Conservation (phyloP, 2,888 invertebrate species). For the Lasioglossum villosulum region DNA sequence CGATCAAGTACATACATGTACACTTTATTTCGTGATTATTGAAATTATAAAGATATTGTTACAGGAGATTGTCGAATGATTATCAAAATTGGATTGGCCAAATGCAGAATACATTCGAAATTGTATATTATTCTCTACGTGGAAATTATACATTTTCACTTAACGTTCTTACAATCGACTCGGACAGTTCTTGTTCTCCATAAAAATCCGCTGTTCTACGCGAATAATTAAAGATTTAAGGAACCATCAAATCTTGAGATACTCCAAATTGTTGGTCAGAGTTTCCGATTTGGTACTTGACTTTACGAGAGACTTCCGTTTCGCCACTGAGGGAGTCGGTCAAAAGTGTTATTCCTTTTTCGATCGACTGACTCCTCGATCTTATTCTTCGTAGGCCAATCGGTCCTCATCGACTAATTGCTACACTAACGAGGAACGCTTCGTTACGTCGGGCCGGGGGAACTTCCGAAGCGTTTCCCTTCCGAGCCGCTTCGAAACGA, state of each 20-base stretch:
- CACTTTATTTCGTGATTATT: background rate
- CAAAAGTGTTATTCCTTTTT: background rate
- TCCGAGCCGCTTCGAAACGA: background rate
- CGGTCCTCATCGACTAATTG: slow-evolving; percentile 47
- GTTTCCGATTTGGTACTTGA: background rate
- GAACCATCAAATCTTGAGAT: background rate
- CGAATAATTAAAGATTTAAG: background rate
- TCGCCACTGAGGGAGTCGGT: background rate
- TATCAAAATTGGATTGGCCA: too few relatives aligned
- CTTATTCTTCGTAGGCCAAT: slow-evolving; percentile 33
- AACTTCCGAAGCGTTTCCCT: slow-evolving; percentile 34
- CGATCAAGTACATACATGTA: background rate
- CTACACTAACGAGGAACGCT: slow-evolving; percentile 46
- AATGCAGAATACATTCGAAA: too few relatives aligned
- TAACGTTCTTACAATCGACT: background rate
- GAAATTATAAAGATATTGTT: background rate
- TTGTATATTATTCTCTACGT: background rate
- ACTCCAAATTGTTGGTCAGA: background rate
- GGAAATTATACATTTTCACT: background rate
- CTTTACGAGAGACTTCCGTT: background rate
- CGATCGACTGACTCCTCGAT: background rate
- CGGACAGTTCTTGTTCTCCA: background rate
- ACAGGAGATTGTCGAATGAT: too few relatives aligned
- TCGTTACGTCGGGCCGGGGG: slow-evolving; percentile 46
- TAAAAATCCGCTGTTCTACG: background rate